Evolutionary conservation across 2,797 vertebrate species (phyloP).

Genomic region (Percopsis omiscomaycus): DNA sequence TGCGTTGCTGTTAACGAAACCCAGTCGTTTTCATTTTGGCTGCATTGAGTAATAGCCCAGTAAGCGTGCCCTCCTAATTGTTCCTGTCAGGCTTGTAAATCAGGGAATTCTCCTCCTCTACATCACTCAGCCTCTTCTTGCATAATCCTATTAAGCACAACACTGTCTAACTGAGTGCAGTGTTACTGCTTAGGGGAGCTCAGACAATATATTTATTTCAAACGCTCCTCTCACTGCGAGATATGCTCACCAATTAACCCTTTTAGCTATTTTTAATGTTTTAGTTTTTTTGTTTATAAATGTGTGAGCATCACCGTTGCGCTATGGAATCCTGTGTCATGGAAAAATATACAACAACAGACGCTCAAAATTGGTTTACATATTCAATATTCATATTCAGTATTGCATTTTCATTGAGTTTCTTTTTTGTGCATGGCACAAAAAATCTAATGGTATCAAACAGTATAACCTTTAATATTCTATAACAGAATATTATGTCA

Average conservation of each 20-base stretch:
- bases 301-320: background rate
- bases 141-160: conserved; percentile 67
- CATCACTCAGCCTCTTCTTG: conserved; percentile 61
- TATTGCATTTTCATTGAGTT: background rate
- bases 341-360: background rate
- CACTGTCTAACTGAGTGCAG: conserved; percentile 45
- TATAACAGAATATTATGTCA: too few relatives aligned
- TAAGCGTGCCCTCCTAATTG: conserved; percentile 73
- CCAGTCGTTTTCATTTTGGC: conserved; percentile 59
- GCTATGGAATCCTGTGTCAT: background rate
- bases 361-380: background rate
- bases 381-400: background rate
- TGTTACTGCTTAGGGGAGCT: conserved; percentile 29
- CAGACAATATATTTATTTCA: conserved; percentile 16
- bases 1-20: conserved; percentile 54
- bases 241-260: conserved; percentile 19
- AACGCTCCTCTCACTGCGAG: conserved; percentile 21
- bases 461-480: too few relatives aligned
- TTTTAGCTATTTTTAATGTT: background rate
- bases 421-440: background rate
- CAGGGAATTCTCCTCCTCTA: conserved; percentile 61
- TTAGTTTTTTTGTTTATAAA: background rate
- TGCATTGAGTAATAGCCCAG: conserved; percentile 70
- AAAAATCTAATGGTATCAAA: background rate
- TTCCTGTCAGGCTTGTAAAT: conserved; percentile 79